Percentiles rank a stretch among this genome's conserved stretches.
phyloP scores from a whole-genome alignment of 2,113 vertebrate genomes.

The Amblyopsis rosae region DNA sequence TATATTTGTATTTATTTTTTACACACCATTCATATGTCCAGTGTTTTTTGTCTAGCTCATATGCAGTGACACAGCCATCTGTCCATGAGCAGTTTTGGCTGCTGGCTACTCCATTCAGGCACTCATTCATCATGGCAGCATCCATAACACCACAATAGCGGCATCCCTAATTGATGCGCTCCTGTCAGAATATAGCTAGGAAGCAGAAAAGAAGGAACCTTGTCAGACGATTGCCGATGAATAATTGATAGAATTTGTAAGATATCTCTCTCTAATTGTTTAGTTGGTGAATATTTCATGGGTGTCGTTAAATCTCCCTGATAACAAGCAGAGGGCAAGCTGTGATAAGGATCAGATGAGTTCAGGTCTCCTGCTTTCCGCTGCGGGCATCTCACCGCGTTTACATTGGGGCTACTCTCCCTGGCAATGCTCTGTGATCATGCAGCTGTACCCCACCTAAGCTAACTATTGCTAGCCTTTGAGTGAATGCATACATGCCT shows the following conservation, averaged over 20 bases:
- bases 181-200: constrained; percentile 41
- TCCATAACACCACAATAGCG: constrained; percentile 49
- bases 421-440: no score
- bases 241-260: constrained; percentile 73
- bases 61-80: constrained; percentile 17
- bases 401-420: not conserved
- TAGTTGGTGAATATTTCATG: constrained; percentile 76
- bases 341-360: constrained; percentile 26
- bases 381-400: constrained; percentile 20
- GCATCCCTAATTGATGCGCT: constrained; percentile 52
- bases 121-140: constrained; percentile 47
- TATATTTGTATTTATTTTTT: no score
- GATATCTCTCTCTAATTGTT: constrained; percentile 75
- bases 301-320: constrained; percentile 56
- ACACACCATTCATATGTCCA: not conserved
- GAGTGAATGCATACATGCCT: no score
- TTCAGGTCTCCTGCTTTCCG: constrained; percentile 23
- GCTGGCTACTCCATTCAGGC: constrained; percentile 41
- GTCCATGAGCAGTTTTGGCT: constrained; percentile 28
- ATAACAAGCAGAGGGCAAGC: constrained; percentile 47
- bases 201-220: constrained; percentile 52
- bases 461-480: no score
- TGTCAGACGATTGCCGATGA: constrained; percentile 62
- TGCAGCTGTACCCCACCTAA: no score
- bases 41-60: constrained; percentile 12